Conservation (phyloP, 1,140 invertebrate genomes). For the Arctopsyche grandis region DNA sequence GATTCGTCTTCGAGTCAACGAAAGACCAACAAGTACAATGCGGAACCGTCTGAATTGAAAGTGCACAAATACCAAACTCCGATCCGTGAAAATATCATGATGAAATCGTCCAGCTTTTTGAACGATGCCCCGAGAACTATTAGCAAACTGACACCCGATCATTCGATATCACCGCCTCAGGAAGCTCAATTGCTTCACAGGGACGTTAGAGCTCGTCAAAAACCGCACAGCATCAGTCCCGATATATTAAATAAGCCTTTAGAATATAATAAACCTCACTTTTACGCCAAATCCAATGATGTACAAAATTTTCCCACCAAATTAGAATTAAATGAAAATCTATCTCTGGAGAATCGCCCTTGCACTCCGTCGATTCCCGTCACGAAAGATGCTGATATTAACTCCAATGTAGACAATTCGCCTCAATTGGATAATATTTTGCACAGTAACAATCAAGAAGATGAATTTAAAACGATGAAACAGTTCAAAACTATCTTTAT, state of each 20-base stretch:
- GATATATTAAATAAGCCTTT: slow-evolving; percentile 15
- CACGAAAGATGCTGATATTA: slow-evolving; percentile 55
- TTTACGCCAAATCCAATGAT: neutral
- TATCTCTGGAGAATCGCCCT: neutral
- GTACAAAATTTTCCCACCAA: neutral
- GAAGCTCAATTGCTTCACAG: slow-evolving; percentile 4
- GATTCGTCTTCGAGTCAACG: neutral
- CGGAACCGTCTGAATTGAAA: slow-evolving; percentile 32
- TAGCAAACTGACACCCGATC: neutral
- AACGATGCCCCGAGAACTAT: neutral
- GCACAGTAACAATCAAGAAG: slow-evolving; percentile 10
- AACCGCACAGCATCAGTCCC: neutral
- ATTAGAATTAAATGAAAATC: neutral
- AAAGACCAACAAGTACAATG: slow-evolving; percentile 10
- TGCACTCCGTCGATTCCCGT: slow-evolving; percentile 56
- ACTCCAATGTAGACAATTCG: neutral
- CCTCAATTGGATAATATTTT: slow-evolving; percentile 7
- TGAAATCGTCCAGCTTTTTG: neutral
- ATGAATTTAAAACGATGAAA: slow-evolving; percentile 41
- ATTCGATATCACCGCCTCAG: slow-evolving; percentile 4
- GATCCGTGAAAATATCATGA: neutral
- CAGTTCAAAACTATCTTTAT: slow-evolving; percentile 62
- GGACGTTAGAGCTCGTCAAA: neutral
- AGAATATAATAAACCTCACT: neutral
- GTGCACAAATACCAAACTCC: neutral